These are phyloP conservation scores for Lanius ludovicianus DNA, from an alignment of 2,113 vertebrate species.

Conservation along the genomic window DNA sequence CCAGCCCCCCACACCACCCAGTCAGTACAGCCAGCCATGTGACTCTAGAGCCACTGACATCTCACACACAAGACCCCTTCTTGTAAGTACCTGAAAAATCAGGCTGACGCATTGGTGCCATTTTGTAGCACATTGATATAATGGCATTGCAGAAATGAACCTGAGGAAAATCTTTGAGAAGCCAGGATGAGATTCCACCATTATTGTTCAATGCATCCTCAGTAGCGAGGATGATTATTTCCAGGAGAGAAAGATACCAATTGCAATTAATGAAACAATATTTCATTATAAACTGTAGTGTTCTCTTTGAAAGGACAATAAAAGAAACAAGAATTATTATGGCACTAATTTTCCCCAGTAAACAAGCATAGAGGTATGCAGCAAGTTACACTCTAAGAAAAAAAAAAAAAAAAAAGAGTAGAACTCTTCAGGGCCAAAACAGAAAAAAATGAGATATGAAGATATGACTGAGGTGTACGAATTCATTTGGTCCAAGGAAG, in stretches of 20 bases:
- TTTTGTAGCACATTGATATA: background rate
- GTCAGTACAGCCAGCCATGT: background rate
- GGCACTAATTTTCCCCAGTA: background rate
- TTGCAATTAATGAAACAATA: background rate
- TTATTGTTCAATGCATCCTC: background rate
- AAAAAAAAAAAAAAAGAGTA: background rate
- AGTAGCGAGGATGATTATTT: background rate
- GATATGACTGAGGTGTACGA: background rate
- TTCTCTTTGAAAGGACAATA: background rate
- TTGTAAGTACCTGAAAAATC: background rate
- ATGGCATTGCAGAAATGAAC: rapidly evolving
- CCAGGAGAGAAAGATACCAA: background rate
- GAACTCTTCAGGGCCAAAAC: background rate
- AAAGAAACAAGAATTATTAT: background rate
- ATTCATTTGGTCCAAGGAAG: background rate
- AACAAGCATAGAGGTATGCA: background rate
- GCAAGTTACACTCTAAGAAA: background rate
- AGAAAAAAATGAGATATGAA: background rate
- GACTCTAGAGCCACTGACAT: background rate
- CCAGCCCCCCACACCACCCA: rapidly evolving
- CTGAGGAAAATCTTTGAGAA: background rate
- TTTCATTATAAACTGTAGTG: background rate
- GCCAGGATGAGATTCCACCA: background rate
- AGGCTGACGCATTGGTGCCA: background rate
- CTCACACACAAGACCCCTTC: background rate